phyloP scores from a whole-genome alignment of 53 echinoderm and acorn worm species.

The Henricia sp. region DNA sequence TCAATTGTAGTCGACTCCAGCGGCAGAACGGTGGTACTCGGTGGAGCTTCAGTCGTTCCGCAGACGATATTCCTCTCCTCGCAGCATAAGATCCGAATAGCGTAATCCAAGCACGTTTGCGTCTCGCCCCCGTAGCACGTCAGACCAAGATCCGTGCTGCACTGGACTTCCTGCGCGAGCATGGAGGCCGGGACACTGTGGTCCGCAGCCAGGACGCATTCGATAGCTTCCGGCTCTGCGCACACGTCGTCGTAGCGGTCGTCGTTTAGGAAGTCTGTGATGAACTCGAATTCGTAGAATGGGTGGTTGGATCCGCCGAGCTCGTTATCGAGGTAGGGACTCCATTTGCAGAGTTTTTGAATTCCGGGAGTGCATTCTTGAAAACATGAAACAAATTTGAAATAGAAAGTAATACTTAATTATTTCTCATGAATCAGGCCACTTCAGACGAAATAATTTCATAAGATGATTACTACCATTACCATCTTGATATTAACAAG shows the following conservation, averaged over 20 bases:
- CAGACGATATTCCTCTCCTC: neutral
- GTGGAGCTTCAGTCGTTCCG: slow-evolving; percentile 16
- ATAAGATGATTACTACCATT: too few species aligned
- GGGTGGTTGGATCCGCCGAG: slow-evolving; percentile 2
- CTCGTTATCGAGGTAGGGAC: slow-evolving; percentile 60
- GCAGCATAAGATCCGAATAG: slow-evolving; percentile 41
- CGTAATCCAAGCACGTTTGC: slow-evolving; percentile 24
- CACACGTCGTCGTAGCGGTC: slow-evolving; percentile 41
- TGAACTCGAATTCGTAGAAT: slow-evolving; percentile 45
- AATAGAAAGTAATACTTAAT: neutral
- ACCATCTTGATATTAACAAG: too few species aligned
- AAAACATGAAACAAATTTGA: neutral
- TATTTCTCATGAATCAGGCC: too few species aligned
- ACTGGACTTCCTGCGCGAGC: slow-evolving; percentile 18
- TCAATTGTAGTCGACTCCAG: slow-evolving; percentile 5
- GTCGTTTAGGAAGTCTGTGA: slow-evolving; percentile 32
- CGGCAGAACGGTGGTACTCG: neutral
- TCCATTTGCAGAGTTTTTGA: slow-evolving; percentile 61
- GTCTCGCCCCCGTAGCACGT: slow-evolving; percentile 27
- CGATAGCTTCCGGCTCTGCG: slow-evolving; percentile 22
- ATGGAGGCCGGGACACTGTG: slow-evolving; percentile 29
- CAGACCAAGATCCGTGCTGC: slow-evolving; percentile 20
- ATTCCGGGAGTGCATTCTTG: slow-evolving; percentile 38
- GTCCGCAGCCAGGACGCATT: slow-evolving; percentile 52
- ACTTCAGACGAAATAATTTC: too few species aligned